A percentile compares a stretch with the other conserved stretches of the same genome.
These are phyloP conservation scores for Chionodraco myersi DNA, from an alignment of 2,113 vertebrate genomes.

Conservation along the genomic window DNA sequence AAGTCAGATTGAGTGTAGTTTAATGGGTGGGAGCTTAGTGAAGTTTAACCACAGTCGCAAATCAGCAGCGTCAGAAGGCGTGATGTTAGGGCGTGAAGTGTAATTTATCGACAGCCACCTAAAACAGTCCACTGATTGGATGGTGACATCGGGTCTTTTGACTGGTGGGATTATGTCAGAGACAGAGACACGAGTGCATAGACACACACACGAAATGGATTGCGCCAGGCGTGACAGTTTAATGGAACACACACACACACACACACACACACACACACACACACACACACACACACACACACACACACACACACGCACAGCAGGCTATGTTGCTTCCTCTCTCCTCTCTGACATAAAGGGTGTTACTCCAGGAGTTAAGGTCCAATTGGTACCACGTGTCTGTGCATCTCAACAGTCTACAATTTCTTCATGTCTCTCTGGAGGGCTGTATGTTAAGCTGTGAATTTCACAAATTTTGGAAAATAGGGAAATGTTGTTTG, in stretches of 20 bases:
- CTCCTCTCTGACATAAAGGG: conserved; percentile 40
- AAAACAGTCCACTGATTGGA: conserved; percentile 34
- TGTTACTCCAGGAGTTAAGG: conserved; percentile 51
- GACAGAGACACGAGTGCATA: neutral
- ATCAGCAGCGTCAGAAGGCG: conserved; percentile 36
- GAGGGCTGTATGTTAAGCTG: conserved; percentile 51
- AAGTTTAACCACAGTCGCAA: conserved; percentile 49
- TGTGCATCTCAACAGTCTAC: conserved; percentile 47
- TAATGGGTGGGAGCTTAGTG: conserved; percentile 12
- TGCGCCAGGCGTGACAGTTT: conserved; percentile 28
- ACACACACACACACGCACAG: conserved; percentile 30
- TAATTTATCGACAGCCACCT: conserved; percentile 37
- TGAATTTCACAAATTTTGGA: conserved; percentile 57
- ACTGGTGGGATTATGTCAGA: conserved; percentile 51
- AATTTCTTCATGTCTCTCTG: conserved; percentile 59
- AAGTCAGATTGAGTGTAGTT: conserved; percentile 21
- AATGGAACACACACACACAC: conserved; percentile 27
- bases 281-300: conserved; percentile 36
- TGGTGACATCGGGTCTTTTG: conserved; percentile 48
- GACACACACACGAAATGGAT: conserved; percentile 7
- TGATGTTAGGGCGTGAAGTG: conserved; percentile 51
- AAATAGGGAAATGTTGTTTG: conserved; percentile 40
- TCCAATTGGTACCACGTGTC: conserved; percentile 73
- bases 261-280: conserved; percentile 35
- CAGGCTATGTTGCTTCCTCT: conserved; percentile 17